Percentiles rank a stretch among this genome's conserved stretches.
Evolutionary conservation across 2,888 invertebrate species (phyloP).

Genomic region (Tinea semifulvella): DNA sequence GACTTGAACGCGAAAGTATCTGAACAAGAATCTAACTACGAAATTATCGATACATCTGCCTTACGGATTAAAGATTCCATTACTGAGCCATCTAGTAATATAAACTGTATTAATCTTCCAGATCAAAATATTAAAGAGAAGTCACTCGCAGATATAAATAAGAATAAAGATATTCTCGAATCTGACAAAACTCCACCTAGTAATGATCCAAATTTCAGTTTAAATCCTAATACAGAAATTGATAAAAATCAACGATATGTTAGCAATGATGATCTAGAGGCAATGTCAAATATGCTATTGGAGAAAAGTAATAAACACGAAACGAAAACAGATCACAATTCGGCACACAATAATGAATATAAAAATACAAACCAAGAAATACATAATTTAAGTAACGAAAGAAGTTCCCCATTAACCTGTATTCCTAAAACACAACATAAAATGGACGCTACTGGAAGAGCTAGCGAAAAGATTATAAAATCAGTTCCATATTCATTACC

Average conservation of each 20-base stretch:
- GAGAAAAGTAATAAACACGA: slow-evolving; percentile 20
- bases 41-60: too few relatives aligned
- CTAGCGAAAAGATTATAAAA: neutral
- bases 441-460: neutral
- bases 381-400: too few relatives aligned
- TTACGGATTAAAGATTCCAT: too few relatives aligned
- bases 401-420: neutral
- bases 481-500: neutral
- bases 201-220: neutral
- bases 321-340: slow-evolving; percentile 13
- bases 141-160: too few relatives aligned
- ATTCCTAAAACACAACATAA: neutral
- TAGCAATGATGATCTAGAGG: slow-evolving; percentile 34
- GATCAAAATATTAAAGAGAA: too few relatives aligned
- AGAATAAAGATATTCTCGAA: too few relatives aligned
- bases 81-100: too few relatives aligned
- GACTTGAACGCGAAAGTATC: too few relatives aligned
- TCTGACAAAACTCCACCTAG: neutral
- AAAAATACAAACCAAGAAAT: neutral
- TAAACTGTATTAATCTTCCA: too few relatives aligned
- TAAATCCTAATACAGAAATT: neutral
- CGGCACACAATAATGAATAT: neutral
- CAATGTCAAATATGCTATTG: slow-evolving; percentile 38
- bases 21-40: too few relatives aligned
- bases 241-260: neutral